Evolutionary conservation across 2,113 vertebrate species (phyloP), one percentile per base, ranked within the genome.

Genomic region (Atrichornis clamosus): DNA sequence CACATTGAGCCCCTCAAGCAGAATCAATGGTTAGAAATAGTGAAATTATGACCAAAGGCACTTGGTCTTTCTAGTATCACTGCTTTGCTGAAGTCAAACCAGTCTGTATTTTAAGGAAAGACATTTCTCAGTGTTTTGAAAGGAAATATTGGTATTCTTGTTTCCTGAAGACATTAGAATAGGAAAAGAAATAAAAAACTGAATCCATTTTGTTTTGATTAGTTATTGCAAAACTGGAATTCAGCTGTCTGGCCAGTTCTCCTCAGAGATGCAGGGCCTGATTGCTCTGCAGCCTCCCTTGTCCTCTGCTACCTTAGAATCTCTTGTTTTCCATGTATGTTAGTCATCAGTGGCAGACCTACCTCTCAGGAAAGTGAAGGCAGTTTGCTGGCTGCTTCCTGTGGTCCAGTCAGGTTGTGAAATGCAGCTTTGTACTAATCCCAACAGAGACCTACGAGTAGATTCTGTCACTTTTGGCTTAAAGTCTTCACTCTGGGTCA

Each of bases 301-400:
- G n/a, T 49, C 22, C 26, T 50, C 19, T 1, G 0, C 9, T 2
- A 1, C 17, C 16, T 60, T 32, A 1, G 2, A 35, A 18, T 39
- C 11, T 42, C 79, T 59, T 24, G 2, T 60, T 81, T 81, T 67
- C 44, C 26, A 9, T 62, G 47, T 20, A 5, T 11, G 11, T 9
- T 67, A 33, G 30, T 73, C 50, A 50, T 19, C n/a, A 62, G 11
- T 1, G 2, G 19, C 50, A 60, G 52, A 56, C 10, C 23, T 16
- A 1, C 27, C 15, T 53, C 42, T 74, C 42, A 86, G 42, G 28
- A 72, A 63, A 50, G 6, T 3, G 16, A 74, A 81, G 52, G 24
- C 4, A 56, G 14, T 42, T 67, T 93, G 2, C 32, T 77, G 22
- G 5, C 24, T 58, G 49, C 32, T 85, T 88, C n/a, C 23, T 14